These are phyloP conservation scores for Lepus europaeus DNA, from an alignment of 2,113 vertebrate species.

Conservation along the genomic window DNA sequence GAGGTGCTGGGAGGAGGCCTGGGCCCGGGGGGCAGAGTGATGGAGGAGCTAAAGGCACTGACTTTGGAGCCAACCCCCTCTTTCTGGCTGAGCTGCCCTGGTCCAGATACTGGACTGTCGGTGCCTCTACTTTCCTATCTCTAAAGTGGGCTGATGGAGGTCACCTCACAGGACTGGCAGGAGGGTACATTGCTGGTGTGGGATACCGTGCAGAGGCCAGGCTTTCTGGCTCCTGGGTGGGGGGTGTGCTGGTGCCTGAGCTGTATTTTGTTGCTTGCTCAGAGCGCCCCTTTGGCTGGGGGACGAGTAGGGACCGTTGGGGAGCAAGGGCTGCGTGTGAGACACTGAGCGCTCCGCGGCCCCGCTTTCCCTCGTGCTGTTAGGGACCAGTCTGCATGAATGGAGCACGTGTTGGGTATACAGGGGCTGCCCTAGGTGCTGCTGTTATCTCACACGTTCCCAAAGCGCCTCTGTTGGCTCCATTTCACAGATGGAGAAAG, in stretches of 20 bases:
- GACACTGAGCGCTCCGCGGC: neutral
- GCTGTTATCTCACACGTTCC: neutral
- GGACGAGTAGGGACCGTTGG: neutral
- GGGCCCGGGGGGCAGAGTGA: neutral
- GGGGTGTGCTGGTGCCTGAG: neutral
- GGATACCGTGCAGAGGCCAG: neutral
- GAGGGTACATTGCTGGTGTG: neutral
- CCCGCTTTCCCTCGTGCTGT: neutral
- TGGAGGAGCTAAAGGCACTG: neutral
- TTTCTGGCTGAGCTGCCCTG: neutral
- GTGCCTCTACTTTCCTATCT: neutral
- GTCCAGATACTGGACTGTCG: neutral
- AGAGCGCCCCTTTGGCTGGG: neutral
- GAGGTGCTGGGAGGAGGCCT: neutral
- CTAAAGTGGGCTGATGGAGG: constrained; percentile 13
- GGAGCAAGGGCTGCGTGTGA: neutral
- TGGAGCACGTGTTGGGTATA: neutral
- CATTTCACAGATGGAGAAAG: constrained; percentile 48
- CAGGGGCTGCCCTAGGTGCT: neutral
- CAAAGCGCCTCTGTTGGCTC: neutral
- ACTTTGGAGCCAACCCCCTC: neutral
- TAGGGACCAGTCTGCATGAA: neutral
- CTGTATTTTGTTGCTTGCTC: neutral
- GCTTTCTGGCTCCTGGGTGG: neutral
- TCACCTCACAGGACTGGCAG: neutral